Evolutionary conservation across 2,113 vertebrate genomes (phyloP).

Genomic region (Ceratotherium simum): DNA sequence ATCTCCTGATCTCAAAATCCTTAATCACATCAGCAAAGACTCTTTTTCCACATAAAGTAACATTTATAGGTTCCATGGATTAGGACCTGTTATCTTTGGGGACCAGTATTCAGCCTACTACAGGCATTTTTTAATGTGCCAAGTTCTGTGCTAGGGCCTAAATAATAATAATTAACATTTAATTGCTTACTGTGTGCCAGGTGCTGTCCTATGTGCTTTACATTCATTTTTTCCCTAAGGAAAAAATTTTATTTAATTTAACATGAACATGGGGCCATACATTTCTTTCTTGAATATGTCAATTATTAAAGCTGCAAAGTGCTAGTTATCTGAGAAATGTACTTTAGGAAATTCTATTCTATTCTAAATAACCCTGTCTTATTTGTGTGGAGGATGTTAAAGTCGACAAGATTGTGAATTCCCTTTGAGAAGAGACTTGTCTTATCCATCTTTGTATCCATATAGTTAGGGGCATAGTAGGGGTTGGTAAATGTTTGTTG

Average conservation of each 20-base stretch:
- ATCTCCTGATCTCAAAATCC: not conserved
- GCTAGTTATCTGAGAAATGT: constrained; percentile 41
- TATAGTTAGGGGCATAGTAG: not conserved
- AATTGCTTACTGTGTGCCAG: not conserved
- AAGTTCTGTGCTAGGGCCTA: not conserved
- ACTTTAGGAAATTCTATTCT: not conserved
- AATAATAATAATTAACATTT: not conserved
- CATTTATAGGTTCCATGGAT: not conserved
- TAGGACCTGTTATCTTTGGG: not conserved
- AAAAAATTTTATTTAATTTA: not conserved
- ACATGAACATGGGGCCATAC: not conserved
- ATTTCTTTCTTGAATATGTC: constrained; percentile 24
- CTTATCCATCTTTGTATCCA: not conserved
- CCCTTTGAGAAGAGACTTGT: not conserved
- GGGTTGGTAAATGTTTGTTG: constrained; percentile 35
- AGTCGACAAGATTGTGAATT: constrained; percentile 23
- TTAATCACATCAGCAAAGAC: not conserved
- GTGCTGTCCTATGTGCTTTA: not conserved
- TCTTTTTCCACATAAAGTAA: not conserved
- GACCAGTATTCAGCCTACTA: not conserved
- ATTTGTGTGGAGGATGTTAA: not conserved
- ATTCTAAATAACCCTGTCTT: constrained; percentile 24
- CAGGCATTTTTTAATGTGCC: not conserved
- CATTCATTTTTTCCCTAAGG: not conserved
- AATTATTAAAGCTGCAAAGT: constrained; percentile 1